phyloP scores from a whole-genome alignment of 1,140 invertebrate species.

The Contarinia nasturtii region DNA sequence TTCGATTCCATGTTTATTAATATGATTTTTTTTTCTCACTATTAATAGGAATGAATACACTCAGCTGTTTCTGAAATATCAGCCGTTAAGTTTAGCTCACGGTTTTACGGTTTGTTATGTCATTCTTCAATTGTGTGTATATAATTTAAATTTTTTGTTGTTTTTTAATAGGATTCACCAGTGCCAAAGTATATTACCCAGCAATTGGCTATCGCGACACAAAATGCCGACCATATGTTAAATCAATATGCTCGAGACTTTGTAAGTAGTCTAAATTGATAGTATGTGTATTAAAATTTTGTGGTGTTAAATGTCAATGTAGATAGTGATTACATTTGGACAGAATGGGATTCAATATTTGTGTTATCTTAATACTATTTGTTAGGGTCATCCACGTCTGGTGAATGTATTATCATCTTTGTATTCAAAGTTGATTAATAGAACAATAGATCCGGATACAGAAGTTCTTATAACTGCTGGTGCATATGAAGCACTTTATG shows the following conservation, averaged over 20 bases:
- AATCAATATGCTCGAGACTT: conserved; percentile 85
- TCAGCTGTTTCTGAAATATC: conserved; percentile 64
- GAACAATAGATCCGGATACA: conserved; percentile 55
- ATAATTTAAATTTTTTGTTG: no score
- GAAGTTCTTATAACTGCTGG: conserved; percentile 80
- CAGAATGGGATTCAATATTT: no score
- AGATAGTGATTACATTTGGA: no score
- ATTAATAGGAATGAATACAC: conserved; percentile 65
- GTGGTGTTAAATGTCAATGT: no score
- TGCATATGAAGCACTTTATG: conserved; percentile 78
- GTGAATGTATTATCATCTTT: conserved; percentile 68
- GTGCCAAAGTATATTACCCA: conserved; percentile 69
- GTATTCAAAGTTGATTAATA: conserved; percentile 59
- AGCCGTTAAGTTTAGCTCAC: conserved; percentile 90
- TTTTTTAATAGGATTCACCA: conserved; percentile 85
- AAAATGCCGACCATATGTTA: conserved; percentile 49
- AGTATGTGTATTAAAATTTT: no score
- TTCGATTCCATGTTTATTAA: no score
- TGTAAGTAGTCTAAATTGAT: conserved; percentile 19
- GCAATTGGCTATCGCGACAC: conserved; percentile 46
- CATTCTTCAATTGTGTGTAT: no score
- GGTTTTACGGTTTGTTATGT: no score
- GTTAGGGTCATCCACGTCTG: background rate
- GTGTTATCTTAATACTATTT: no score
- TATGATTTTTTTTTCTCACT: no score